Base-by-base conservation (phyloP, 2,888 invertebrate species). In the Epinotia demarniana region DNA sequence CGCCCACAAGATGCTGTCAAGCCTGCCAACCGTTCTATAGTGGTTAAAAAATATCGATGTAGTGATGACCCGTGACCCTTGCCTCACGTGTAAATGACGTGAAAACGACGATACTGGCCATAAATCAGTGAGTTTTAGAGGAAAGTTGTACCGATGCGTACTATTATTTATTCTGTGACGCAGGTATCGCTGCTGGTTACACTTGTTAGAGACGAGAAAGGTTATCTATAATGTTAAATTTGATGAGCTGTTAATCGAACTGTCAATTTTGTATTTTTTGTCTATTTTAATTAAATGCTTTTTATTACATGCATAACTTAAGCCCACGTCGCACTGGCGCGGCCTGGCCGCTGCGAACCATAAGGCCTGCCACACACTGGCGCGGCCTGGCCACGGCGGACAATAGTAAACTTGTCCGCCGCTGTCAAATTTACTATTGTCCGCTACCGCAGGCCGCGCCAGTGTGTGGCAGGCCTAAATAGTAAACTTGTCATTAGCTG, bases 41-140 rank as follows among this genome's bases (percentile, higher is more conserved):
- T 79, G 78, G 80, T 81, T 78, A 80, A 82, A 85, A 86, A 85
- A 85, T 83, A 86, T 85, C 78, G 84, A 85, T 78, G 81, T 77
- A 76, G 76, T 73, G 76, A 72, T 80, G 81, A 85, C 83, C 84
- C 80, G 61, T 82, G 83, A 84, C 82, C 85, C 78, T 76, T 67
- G 71, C 77, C 64, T 75, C 74, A 75, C 73, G 79, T 75, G 78
- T 78, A 79, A 27, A 79, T 82, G 82, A 81, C 82, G 79, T 79
- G 76, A 68, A 74, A 74, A 66, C 76, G 77, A 74, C 58, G 62
- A 64, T 49, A 39, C 75, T 23, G 27, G 66, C 39, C 53, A 75
- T 75, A 75, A 75, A 75, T 75, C 69, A 75, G 39, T 46, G 68
- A 64, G n/a, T 66, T 71, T 66, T 63, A 64, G 75, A 70, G 23